Conservation (phyloP, 2,888 invertebrate species). For the Xylocampa areola region DNA sequence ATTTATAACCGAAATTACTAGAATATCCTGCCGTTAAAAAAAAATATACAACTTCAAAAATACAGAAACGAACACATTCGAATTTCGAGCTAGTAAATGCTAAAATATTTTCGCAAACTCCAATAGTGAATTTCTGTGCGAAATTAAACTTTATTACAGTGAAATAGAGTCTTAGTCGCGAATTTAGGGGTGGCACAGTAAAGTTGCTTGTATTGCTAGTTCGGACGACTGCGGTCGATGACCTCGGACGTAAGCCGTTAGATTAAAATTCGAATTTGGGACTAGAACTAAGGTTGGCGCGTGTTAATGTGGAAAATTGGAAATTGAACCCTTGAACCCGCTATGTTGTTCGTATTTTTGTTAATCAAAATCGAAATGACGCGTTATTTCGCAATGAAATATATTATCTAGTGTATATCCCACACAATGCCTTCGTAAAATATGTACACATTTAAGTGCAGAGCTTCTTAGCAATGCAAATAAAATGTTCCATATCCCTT, state of each 20-base stretch:
- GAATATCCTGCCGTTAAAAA: conserved; percentile 11
- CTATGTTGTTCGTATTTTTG: too few species aligned
- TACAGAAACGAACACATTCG: conserved; percentile 28
- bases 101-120: conserved; percentile 29
- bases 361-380: too few species aligned
- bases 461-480: too few species aligned
- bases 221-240: conserved; percentile 81
- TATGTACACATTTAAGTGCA: too few species aligned
- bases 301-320: not conserved
- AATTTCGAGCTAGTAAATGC: conserved; percentile 35
- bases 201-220: conserved; percentile 69
- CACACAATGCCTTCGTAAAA: too few species aligned
- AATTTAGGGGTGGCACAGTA: conserved; percentile 59
- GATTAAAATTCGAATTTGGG: conserved; percentile 86
- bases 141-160: conserved; percentile 63
- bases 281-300: conserved; percentile 57
- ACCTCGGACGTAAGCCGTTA: conserved; percentile 81
- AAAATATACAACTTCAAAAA: conserved; percentile 17
- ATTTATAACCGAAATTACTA: not conserved
- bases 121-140: conserved; percentile 53
- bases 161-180: conserved; percentile 61
- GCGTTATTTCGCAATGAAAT: too few species aligned
- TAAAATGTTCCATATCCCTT: too few species aligned
- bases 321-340: not conserved
- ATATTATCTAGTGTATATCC: too few species aligned